Evolutionary conservation across 2,888 invertebrate genomes (phyloP), one percentile per base, ranked within the genome.

Genomic region (Cataglyphis altisquamis): DNA sequence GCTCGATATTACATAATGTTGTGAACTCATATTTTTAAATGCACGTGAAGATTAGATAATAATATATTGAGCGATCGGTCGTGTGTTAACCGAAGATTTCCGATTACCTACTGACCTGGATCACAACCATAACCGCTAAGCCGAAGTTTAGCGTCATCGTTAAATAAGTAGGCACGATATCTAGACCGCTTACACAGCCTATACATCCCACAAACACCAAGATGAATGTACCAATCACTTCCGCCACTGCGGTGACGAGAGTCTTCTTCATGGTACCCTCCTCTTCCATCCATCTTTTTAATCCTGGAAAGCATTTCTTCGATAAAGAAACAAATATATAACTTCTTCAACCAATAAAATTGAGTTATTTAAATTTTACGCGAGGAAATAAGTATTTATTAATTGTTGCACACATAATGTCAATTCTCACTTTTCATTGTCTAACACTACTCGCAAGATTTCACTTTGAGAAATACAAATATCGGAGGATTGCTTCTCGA

Each of bases 131-230:
- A 57, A 95, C 94, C 15, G 94, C 91, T 39, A 95, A 91, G 6
- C 95, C 95, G 85, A 95, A 95, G 62, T 93, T 91, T 48, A 95
- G 74, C 9, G 94, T 91, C 2, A 92, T 89, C 89, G 94, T 94
- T 2, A 95, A 85, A 77, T 94, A 93, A 1, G 92, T 84, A 0
- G 91, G 91, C 0, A 87, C 67, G 0, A 90, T 89, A 3, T 92
- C 89, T 0, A 92, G 85, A 9, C 90, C 86, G 6, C 93, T 91
- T 15, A 94, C 67, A 72, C 94, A 91, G 39, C 95, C 93, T 92
- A 94, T 94, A 82, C 95, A 95, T 64, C 95, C 95, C 41, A 95
- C 63, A 39, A 94, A 92, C 8, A 95, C 84, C 55, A 95, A 88
- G 0, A 93, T 90, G 3, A 92, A 93, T 0, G 95, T 95, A 15